These are phyloP conservation scores for Rynchops niger DNA, from an alignment of 2,113 vertebrate genomes.

Conservation along the genomic window DNA sequence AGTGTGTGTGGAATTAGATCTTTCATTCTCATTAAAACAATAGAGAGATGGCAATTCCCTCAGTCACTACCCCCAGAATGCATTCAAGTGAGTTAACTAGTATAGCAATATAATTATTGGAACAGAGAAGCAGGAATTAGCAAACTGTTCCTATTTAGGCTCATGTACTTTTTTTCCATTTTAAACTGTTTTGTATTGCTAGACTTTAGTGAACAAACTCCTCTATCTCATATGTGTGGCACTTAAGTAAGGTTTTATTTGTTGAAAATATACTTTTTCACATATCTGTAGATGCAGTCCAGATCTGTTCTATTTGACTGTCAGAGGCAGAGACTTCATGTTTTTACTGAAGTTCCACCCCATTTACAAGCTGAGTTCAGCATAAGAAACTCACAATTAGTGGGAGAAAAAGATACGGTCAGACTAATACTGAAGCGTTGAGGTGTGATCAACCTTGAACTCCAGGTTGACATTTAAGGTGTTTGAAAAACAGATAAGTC, in stretches of 20 bases:
- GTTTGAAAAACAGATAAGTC: neutral
- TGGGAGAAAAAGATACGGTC: neutral
- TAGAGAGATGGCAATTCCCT: neutral
- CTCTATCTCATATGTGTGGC: neutral
- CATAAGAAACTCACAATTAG: neutral
- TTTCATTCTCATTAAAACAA: constrained; percentile 47
- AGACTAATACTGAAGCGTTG: neutral
- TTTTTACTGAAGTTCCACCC: neutral
- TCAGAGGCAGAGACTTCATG: neutral
- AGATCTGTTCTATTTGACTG: neutral
- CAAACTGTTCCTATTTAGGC: neutral
- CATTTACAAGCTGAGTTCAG: neutral
- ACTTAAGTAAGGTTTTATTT: neutral
- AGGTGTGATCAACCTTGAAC: neutral
- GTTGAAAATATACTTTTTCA: neutral
- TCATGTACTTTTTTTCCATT: neutral
- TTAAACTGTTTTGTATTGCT: neutral
- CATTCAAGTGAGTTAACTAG: constrained; percentile 9
- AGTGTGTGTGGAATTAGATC: constrained; percentile 31
- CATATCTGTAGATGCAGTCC: neutral
- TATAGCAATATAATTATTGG: neutral
- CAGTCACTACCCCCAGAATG: constrained; percentile 3
- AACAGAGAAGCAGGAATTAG: neutral
- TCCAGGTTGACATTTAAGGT: neutral
- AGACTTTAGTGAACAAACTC: neutral